phyloP scores from a whole-genome alignment of 2,113 vertebrate genomes.

The Sakesphorus luctuosus region DNA sequence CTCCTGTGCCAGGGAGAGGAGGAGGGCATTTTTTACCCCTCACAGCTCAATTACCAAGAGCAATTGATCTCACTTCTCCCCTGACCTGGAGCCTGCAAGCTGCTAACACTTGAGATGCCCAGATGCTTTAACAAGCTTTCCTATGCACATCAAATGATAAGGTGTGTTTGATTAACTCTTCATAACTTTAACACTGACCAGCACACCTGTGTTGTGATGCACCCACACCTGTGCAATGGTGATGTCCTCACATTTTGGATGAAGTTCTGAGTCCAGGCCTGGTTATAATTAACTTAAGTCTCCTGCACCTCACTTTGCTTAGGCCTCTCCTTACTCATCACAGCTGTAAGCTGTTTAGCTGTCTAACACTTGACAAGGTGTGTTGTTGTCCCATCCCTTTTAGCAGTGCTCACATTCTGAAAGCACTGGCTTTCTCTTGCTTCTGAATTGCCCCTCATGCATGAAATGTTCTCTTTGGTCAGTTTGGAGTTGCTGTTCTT shows the following conservation, averaged over 20 bases:
- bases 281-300: background rate
- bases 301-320: background rate
- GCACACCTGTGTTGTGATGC: background rate
- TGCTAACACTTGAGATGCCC: background rate
- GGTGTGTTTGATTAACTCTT: background rate
- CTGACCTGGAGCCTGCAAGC: background rate
- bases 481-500: background rate
- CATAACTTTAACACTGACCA: background rate
- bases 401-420: background rate
- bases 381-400: background rate
- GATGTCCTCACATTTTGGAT: background rate
- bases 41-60: background rate
- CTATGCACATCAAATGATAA: background rate
- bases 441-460: background rate
- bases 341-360: background rate
- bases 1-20: accelerated
- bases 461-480: background rate
- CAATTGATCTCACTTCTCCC: background rate
- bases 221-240: background rate
- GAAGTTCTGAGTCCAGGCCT: background rate
- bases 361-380: background rate
- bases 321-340: background rate
- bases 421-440: background rate
- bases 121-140: background rate
- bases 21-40: background rate